A percentile compares a stretch with the other conserved stretches of the same genome.
These are phyloP conservation scores for Nicator chloris DNA, from an alignment of 2,113 vertebrate species.

Conservation along the genomic window DNA sequence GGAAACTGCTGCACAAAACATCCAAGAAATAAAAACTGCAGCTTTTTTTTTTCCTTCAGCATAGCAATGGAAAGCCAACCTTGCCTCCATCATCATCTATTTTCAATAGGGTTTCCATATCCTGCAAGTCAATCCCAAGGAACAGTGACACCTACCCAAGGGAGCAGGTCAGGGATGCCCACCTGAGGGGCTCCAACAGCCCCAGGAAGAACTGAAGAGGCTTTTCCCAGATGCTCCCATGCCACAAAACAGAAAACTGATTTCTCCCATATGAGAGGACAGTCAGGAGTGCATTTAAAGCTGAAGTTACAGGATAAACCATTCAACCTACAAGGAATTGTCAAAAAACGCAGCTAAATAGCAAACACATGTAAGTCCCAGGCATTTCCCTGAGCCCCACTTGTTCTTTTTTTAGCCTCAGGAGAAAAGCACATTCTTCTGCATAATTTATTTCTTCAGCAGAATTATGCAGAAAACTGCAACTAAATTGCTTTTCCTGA, in stretches of 20 bases:
- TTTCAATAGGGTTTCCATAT: neutral
- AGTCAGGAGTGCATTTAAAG: neutral
- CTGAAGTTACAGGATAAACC: neutral
- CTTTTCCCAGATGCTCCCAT: neutral
- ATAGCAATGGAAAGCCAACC: neutral
- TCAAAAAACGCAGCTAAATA: constrained; percentile 22
- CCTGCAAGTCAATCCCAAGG: neutral
- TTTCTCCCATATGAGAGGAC: neutral
- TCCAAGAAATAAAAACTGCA: neutral
- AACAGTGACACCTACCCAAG: neutral
- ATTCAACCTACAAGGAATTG: neutral
- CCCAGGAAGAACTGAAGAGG: neutral
- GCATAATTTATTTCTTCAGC: constrained; percentile 56
- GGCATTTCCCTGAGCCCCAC: constrained; percentile 31
- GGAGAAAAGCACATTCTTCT: constrained; percentile 49
- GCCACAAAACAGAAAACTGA: neutral
- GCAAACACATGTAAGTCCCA: constrained; percentile 44
- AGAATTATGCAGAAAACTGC: constrained; percentile 53
- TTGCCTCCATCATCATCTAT: neutral
- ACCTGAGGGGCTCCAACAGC: neutral
- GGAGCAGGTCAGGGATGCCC: neutral
- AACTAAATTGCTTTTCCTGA: constrained; percentile 59
- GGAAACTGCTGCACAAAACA: neutral
- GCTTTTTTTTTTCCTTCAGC: neutral
- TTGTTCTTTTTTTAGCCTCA: constrained; percentile 55